Evolutionary conservation across 2,113 vertebrate genomes (phyloP), one percentile per base, ranked within the genome.

Genomic region (Oryzias javanicus): DNA sequence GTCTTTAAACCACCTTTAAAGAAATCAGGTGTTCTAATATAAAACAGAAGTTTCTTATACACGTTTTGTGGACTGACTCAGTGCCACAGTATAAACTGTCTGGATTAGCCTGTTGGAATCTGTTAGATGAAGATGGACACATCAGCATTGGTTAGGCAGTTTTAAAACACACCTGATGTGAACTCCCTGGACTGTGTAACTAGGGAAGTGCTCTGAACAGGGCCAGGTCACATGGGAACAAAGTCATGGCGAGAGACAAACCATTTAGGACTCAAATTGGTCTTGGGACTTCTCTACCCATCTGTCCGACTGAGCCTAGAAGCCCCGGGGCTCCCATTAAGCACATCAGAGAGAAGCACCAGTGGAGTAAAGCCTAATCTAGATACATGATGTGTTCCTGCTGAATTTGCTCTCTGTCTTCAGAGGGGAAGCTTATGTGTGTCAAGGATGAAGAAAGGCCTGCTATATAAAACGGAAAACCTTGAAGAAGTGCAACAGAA

Each of bases 211-310:
- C 76, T 81, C 69, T 68, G 76, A 79, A 86, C 75, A 62, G 79
- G 72, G 75, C 72, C 59, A 7, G 81, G 77, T 87, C 86, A 83
- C 86, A 69, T 70, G 85, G 86, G 85, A 89, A 74, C 17, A 1
- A 41, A 76, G 81, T 80, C 85, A 75, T 84, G 87, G 86, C 67
- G 64, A 82, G 82, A 89, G 89, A 90, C 90, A 91, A 91, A 92
- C 83, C 89, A 91, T 91, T 93, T 91, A 92, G 88, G 89, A 87
- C 88, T 89, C 74, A 90, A 91, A 91, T 91, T 91, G 88, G 89
- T 88, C 88, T 84, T 80, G 82, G 89, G 90, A 91, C 85, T 85
- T 72, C 67, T 80, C 89, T 81, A 79, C 76, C 89, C 87, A 89
- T 89, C 85, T 89, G 89, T 88, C 86, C 54, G 59, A 80, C 79